Base-by-base conservation (phyloP, 2,113 vertebrate genomes). In the Acanthochromis polyacanthus region DNA sequence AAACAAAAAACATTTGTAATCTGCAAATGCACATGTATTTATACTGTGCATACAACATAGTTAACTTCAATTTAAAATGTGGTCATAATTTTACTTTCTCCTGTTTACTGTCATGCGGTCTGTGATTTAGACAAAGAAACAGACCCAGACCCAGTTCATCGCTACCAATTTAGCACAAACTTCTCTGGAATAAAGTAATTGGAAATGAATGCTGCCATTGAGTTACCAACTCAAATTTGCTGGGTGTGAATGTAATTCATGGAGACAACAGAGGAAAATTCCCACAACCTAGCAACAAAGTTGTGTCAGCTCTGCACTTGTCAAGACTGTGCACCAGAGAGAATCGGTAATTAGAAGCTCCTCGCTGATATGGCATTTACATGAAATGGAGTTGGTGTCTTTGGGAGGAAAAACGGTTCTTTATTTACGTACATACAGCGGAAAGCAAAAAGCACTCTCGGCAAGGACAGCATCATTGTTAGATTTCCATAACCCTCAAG, bases 401-500 rank as follows among this genome's bases (percentile, higher is more conserved):
- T 70, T 65, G 12, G 28, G 30, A 52, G 36, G 58, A 73, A 85
- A 88, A 89, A 71, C 50, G 73, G 69, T 45, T 82, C 23, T 70
- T 81, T 80, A 81, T 92, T 84, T 90, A 85, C 25, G 17, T 19
- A 79, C 84, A 82, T 81, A 71, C 65, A 74, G 60, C 69, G 75
- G 58, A 67, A 83, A 72, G 78, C 36, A 56, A 68, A 83, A 78
- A 76, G 66, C 65, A 74, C 55, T 86, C 67, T 69, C 64, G 57
- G 80, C 72, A 75, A 87, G 79, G 86, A 87, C 78, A 80, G 74
- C 80, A 85, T 87, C 86, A 83, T 77, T 89, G 78, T 87, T 85
- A 51, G 62, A 93, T 93, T 94, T 91, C 88, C 88, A 93, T 92
- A 91, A 91, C 86, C 73, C 76, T 72, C 64, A 78, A 93, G 91